Evolutionary conservation across 1,140 invertebrate species (phyloP), one percentile per base, ranked within the genome.

Genomic region (Holotrichia oblita): DNA sequence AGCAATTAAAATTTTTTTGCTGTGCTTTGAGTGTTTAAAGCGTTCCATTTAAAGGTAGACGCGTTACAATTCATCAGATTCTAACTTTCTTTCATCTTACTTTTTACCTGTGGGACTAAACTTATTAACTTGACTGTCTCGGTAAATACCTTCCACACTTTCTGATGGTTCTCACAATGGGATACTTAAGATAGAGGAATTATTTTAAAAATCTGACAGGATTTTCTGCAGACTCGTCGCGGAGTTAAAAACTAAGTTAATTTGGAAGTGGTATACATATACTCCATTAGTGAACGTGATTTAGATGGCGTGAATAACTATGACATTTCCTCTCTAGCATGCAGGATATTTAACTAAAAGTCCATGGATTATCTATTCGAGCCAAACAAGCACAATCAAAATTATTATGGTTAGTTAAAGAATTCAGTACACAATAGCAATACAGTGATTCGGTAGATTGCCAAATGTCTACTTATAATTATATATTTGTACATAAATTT

Each of bases 11-110:
- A 34, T 3, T 55, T 55, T 55, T 55, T 55, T n/a, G 2, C 14
- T 55, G 48, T 55, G 48, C 48, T 55, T 55, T 17, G 14, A 55
- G 48, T 55, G 48, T 55, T 17, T 55, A 55, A 34, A 55, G 48
- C 48, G 14, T 17, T 55, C n/a, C n/a, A 55, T 55, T 55, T 14
- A 55, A 55, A 55, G 48, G 48, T 55, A n/a, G 17, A 17, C 12
- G 14, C 48, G 14, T n/a, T 17, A 17, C 48, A 17, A 17, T 55
- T 55, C 14, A 7, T 17, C 14, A 55, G 48, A 55, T 17, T 55
- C 14, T 17, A 55, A 17, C 48, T 55, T 55, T n/a, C 48, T 55
- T 34, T 34, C 12, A 14, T 55, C 14, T 17, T 55, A 17, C 42
- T 55, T 55, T 55, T 55, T 55, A 55, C n/a, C 7, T 17, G 48